Percentiles rank a stretch among this genome's conserved stretches.
Evolutionary conservation across 2,797 vertebrate species (phyloP).

Genomic region (Malacoctenus gilli): DNA sequence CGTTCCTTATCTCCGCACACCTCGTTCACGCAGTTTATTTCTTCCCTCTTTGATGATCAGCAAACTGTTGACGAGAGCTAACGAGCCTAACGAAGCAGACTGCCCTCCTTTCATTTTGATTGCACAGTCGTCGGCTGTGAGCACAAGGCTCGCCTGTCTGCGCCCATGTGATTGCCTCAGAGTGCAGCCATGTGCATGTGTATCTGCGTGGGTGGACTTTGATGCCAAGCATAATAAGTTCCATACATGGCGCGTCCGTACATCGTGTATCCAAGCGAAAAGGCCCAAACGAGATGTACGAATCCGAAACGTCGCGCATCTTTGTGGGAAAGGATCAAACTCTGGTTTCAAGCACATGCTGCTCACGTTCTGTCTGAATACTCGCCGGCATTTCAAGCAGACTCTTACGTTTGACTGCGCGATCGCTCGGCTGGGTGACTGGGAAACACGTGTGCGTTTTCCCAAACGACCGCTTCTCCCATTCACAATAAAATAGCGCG

Average conservation of each 20-base stretch:
- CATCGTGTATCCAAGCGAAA: not conserved
- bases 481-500: conserved; percentile 22
- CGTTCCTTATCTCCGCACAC: not conserved
- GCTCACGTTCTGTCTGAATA: no score
- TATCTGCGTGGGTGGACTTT: conserved; percentile 8
- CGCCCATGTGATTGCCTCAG: conserved; percentile 27
- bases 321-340: not conserved
- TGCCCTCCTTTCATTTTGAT: conserved; percentile 59
- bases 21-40: conserved; percentile 3
- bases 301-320: not conserved
- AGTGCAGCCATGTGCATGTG: conserved; percentile 33
- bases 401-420: no score
- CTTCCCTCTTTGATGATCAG: conserved; percentile 48
- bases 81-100: conserved; percentile 57
- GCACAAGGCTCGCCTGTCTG: conserved; percentile 62
- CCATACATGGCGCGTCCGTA: conserved; percentile 2
- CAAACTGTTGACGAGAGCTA: conserved; percentile 54
- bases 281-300: no score
- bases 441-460: not conserved
- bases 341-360: no score
- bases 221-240: not conserved
- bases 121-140: conserved; percentile 51
- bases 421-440: no score
- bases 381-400: not conserved
- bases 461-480: not conserved